Conservation (phyloP, 1,140 invertebrate genomes). For the Paracyclopina nana region DNA sequence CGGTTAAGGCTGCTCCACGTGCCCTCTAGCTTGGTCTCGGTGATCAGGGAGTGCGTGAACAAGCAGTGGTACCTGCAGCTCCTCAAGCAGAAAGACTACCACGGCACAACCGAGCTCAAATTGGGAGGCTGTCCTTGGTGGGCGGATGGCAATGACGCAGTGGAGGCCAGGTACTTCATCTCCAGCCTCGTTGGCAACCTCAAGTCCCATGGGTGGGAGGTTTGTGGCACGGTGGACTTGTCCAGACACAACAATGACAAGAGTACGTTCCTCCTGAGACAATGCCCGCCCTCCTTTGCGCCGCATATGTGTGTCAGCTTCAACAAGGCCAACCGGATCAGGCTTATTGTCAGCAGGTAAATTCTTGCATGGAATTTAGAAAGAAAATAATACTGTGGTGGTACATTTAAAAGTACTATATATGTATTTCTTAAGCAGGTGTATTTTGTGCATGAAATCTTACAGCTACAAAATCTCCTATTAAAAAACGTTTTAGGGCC, state of each 20-base stretch:
- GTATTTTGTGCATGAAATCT: too few species aligned
- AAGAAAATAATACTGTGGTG: too few species aligned
- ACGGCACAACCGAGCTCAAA: conserved; percentile 9
- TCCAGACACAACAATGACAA: conserved; percentile 13
- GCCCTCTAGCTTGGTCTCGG: neutral
- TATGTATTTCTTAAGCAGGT: too few species aligned
- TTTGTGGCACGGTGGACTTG: conserved; percentile 10
- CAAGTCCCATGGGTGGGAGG: conserved; percentile 11
- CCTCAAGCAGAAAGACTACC: conserved; percentile 11
- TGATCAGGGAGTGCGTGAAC: conserved; percentile 7
- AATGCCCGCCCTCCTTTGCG: neutral
- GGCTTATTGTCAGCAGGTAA: conserved; percentile 14
- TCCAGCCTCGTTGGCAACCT: conserved; percentile 11
- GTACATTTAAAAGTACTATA: too few species aligned
- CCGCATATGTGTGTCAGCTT: conserved; percentile 13
- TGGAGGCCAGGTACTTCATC: conserved; percentile 11
- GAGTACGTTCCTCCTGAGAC: conserved; percentile 5
- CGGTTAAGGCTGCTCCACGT: conserved; percentile 1
- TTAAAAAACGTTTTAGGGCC: too few species aligned
- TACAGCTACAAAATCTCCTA: too few species aligned
- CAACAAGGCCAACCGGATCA: conserved; percentile 12
- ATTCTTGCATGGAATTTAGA: too few species aligned
- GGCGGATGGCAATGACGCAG: conserved; percentile 10
- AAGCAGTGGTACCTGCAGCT: conserved; percentile 12
- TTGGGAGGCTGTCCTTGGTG: conserved; percentile 15